Evolutionary conservation across 2,797 vertebrate genomes (phyloP).

Genomic region (Meda fulgida): DNA sequence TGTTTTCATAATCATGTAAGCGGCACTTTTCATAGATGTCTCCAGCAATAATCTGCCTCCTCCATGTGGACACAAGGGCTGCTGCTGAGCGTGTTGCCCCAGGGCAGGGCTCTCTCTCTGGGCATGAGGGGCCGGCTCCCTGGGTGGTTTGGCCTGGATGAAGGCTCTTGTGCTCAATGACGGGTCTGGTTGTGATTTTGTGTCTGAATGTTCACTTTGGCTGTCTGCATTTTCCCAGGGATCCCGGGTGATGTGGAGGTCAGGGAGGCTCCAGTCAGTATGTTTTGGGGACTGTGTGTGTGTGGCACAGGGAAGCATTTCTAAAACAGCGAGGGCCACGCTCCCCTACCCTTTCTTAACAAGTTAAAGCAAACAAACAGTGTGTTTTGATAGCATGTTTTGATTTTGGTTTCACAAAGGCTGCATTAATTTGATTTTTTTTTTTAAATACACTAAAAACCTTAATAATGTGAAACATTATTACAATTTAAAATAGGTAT

Average conservation of each 20-base stretch:
- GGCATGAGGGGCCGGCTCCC: conserved; percentile 56
- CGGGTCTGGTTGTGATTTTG: conserved; percentile 80
- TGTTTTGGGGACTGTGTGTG: conserved; percentile 49
- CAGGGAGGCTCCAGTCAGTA: conserved; percentile 63
- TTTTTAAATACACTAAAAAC: neutral
- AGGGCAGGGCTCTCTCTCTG: conserved; percentile 46
- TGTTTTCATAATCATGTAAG: conserved; percentile 50
- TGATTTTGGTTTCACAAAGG: conserved; percentile 29
- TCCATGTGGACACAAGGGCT: conserved; percentile 19
- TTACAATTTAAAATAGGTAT: neutral
- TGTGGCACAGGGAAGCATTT: conserved; percentile 47
- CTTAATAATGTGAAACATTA: neutral
- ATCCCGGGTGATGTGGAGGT: conserved; percentile 76
- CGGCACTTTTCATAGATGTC: conserved; percentile 44
- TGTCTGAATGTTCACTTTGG: conserved; percentile 64
- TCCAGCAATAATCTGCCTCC: conserved; percentile 44
- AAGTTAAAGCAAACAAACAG: conserved; percentile 80
- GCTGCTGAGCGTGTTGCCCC: conserved; percentile 44
- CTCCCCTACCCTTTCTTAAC: conserved; percentile 68
- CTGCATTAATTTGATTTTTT: neutral
- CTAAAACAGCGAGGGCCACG: conserved; percentile 46
- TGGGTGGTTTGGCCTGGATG: conserved; percentile 72
- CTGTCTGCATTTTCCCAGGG: conserved; percentile 68
- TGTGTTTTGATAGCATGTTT: conserved; percentile 64
- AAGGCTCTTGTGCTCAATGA: conserved; percentile 50